These are phyloP conservation scores for Leucosticte australis DNA, from an alignment of 2,113 vertebrate species.

Conservation along the genomic window DNA sequence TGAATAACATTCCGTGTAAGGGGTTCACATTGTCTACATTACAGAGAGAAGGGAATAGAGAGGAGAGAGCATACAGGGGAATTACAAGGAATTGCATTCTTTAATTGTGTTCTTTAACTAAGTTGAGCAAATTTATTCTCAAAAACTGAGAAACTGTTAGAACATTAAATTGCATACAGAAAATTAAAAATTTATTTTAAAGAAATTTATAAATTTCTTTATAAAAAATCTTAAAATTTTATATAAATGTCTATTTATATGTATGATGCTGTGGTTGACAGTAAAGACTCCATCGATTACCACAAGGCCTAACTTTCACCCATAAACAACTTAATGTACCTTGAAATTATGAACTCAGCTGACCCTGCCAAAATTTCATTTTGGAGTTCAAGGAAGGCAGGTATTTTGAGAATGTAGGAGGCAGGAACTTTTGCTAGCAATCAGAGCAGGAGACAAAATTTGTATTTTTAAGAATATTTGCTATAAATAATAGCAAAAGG, in stretches of 20 bases:
- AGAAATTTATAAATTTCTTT: background rate
- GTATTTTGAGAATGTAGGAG: background rate
- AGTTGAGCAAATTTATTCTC: background rate
- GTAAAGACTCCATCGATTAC: background rate
- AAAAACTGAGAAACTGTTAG: background rate
- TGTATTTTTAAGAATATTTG: background rate
- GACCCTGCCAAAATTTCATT: background rate
- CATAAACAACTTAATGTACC: slow-evolving; percentile 39
- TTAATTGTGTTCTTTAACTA: background rate
- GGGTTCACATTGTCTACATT: background rate
- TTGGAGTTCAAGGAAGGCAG: background rate
- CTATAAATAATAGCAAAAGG: background rate
- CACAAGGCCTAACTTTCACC: background rate
- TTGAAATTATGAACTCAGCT: slow-evolving; percentile 25
- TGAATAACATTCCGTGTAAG: background rate
- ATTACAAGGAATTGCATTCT: background rate
- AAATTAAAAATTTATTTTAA: background rate
- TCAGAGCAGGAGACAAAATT: background rate
- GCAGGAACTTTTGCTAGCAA: background rate
- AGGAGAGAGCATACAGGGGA: background rate
- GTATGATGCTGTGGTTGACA: background rate
- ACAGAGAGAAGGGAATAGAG: background rate
- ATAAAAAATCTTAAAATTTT: too few relatives aligned
- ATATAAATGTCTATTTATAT: background rate
- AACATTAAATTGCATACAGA: background rate